Conservation (phyloP, 2,888 invertebrate species). For the Electrophaes corylata region DNA sequence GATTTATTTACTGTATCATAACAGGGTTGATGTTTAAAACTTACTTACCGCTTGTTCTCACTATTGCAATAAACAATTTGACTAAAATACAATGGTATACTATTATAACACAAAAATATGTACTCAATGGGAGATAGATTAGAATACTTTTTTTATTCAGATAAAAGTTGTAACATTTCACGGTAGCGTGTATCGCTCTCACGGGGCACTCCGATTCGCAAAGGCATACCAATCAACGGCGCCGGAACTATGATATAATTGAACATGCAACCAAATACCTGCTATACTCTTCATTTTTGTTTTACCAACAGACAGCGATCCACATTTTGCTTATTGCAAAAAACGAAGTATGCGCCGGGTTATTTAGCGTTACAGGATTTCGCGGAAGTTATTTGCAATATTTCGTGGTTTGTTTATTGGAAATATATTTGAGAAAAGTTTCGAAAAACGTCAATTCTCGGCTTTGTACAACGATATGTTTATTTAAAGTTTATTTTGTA, state of each 20-base stretch:
- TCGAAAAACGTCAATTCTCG: not conserved
- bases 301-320: constrained; percentile 27
- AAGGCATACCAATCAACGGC: constrained; percentile 35
- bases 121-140: too few species aligned
- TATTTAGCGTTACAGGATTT: constrained; percentile 23
- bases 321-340: constrained; percentile 25
- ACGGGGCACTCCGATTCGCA: constrained; percentile 27
- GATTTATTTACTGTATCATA: too few species aligned
- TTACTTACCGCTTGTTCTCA: too few species aligned
- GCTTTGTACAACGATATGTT: not conserved
- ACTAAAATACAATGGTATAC: too few species aligned
- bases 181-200: constrained; percentile 26
- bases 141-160: not conserved
- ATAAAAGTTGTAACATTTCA: constrained; percentile 12
- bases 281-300: constrained; percentile 34
- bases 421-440: not conserved
- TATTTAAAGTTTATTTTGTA: not conserved
- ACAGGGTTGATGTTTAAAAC: too few species aligned
- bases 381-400: constrained; percentile 22
- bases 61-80: too few species aligned
- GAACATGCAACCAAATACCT: constrained; percentile 38
- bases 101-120: too few species aligned
- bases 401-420: constrained; percentile 8
- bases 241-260: constrained; percentile 36
- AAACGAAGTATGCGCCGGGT: constrained; percentile 23